Base-by-base conservation (phyloP, 2,113 vertebrate species). In the Synchiropus splendidus region DNA sequence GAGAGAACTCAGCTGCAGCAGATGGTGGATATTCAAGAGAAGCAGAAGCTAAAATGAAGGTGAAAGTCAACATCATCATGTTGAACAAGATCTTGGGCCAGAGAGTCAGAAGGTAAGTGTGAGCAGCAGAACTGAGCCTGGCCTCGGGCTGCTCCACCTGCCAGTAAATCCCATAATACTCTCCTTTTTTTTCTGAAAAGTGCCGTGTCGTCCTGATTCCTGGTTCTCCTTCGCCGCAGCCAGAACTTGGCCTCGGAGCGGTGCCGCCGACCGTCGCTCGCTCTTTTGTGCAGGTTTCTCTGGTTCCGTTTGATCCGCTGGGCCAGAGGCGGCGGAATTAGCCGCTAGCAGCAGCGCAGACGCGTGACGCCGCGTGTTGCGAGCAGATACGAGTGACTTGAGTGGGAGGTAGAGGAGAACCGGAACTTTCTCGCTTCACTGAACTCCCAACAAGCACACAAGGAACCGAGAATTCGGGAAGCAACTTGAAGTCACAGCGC, bases 241-340 rank as follows among this genome's bases (percentile, higher is more conserved):
- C 21, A 27, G 21, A 27, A 27, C 21, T 8, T 5, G 21, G 21
- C 21, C 21, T n/a, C 21, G 42, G 38, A 55, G 18, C 13, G n/a
- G n/a, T n/a, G n/a, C n/a, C n/a, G n/a, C n/a, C n/a, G n/a, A n/a
- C n/a, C n/a, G n/a, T n/a, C n/a, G n/a, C n/a, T n/a, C n/a, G 4
- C 27, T 54, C 34, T 64, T 70, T 68, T 68, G 59, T 31, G 31
- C 66, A 54, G 50, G 72, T 68, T 72, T 68, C 35, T 46, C 62
- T 39, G 54, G 62, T 37, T 63, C 48, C 64, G 73, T 75, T 73
- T 70, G 53, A 81, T 80, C 67, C 60, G 58, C 48, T 67, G 56
- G 56, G 45, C 63, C 72, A 71, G 64, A 70, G 68, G 59, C 56
- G 71, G 74, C 67, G 40, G 57, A 74, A 77, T 77, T 67, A 75